Percentiles rank a stretch among this genome's conserved stretches.
Evolutionary conservation across 1,140 invertebrate species (phyloP).

Genomic region (Agrypnia vestita): DNA sequence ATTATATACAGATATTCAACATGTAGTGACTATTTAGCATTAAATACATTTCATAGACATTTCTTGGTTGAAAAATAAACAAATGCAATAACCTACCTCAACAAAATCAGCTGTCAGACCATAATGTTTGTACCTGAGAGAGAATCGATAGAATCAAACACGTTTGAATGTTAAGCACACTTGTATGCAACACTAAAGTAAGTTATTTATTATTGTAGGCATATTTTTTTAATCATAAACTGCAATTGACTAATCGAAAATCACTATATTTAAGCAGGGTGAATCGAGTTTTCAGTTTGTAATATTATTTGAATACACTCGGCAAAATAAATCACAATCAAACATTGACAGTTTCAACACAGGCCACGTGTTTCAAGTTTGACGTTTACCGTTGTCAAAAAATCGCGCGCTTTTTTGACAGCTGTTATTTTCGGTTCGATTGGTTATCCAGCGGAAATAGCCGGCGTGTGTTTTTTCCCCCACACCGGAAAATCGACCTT

Average conservation of each 20-base stretch:
- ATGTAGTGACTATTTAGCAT: too few species aligned
- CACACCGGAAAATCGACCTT: conserved; percentile 37
- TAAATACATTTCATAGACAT: neutral
- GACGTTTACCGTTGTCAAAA: conserved; percentile 38
- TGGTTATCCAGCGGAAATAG: conserved; percentile 23
- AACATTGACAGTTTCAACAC: neutral
- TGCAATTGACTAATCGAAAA: too few species aligned
- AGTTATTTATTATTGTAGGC: too few species aligned
- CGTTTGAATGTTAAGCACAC: neutral
- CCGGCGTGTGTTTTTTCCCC: conserved; percentile 25
- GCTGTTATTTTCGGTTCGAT: conserved; percentile 37
- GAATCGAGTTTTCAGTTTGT: neutral
- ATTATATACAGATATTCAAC: too few species aligned
- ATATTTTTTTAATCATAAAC: too few species aligned
- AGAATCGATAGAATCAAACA: neutral
- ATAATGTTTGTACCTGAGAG: neutral
- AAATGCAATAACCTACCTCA: conserved; percentile 14
- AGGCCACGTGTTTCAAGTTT: conserved; percentile 29
- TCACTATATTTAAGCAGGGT: too few species aligned
- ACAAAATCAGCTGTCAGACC: conserved; percentile 21
- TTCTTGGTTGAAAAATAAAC: neutral
- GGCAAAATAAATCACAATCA: neutral
- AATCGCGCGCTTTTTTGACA: conserved; percentile 41
- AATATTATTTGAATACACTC: neutral
- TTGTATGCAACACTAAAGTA: neutral